Evolutionary conservation across 1,140 invertebrate genomes (phyloP).

Genomic region (Fopius arisanus): DNA sequence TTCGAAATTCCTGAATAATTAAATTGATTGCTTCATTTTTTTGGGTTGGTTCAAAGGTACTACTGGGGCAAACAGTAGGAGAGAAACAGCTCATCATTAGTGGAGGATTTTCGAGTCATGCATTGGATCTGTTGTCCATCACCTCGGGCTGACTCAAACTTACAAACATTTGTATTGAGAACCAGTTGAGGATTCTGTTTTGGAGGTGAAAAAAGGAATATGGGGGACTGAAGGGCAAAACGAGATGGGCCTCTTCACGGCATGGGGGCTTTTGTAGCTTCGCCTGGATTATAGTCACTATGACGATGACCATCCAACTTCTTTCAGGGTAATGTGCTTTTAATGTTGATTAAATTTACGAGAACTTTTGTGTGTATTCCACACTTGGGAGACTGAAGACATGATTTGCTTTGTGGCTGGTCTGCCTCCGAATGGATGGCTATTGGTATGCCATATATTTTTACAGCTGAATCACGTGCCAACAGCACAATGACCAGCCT

Average conservation of each 20-base stretch:
- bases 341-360: conserved; percentile 40
- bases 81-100: conserved; percentile 37
- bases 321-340: conserved; percentile 36
- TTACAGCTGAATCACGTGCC: background rate
- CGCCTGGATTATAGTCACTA: conserved; percentile 33
- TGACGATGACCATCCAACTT: conserved; percentile 28
- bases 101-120: conserved; percentile 7
- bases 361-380: conserved; percentile 17
- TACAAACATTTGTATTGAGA: conserved; percentile 2
- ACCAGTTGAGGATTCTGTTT: conserved; percentile 5
- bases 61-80: conserved; percentile 11
- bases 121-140: background rate
- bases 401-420: background rate
- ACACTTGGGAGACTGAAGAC: background rate
- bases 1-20: no score
- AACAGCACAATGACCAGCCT: background rate
- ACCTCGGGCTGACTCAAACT: background rate
- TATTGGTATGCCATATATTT: background rate
- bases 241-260: conserved; percentile 13
- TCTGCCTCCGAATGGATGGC: background rate
- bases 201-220: background rate
- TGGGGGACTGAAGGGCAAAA: background rate
- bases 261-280: conserved; percentile 30
- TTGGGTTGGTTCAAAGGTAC: no score
- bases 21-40: no score